Conservation (phyloP, 1,140 invertebrate genomes). For the Oncopeltus fasciatus region DNA sequence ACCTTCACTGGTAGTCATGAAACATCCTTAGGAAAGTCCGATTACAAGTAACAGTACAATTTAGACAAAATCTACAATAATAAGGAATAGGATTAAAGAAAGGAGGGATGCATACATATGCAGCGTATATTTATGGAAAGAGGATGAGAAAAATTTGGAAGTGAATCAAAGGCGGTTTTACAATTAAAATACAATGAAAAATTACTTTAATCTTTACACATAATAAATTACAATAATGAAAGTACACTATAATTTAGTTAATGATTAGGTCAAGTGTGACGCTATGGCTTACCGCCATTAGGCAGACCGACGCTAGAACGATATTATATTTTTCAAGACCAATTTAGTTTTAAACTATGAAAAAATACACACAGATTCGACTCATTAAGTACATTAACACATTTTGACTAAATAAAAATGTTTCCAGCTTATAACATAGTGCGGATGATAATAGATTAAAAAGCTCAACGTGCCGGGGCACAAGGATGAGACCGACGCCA, state of each 20-base stretch:
- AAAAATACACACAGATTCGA: background rate
- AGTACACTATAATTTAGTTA: background rate
- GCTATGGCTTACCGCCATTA: constrained; percentile 8
- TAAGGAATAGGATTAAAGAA: background rate
- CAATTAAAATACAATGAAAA: background rate
- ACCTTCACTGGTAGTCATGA: too few species aligned
- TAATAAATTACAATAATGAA: background rate
- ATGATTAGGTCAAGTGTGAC: background rate
- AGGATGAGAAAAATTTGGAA: constrained; percentile 1
- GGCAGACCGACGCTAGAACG: constrained; percentile 15
- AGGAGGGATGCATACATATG: background rate
- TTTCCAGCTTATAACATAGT: constrained; percentile 7
- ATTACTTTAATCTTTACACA: background rate
- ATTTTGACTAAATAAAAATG: constrained; percentile 1
- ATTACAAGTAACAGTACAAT: background rate
- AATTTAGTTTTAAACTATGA: background rate
- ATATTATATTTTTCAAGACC: background rate
- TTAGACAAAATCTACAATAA: background rate
- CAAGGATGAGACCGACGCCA: constrained; percentile 9
- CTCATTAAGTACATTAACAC: background rate
- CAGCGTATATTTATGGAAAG: background rate
- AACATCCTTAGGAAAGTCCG: too few species aligned
- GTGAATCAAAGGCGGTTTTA: background rate
- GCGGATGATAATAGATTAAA: constrained; percentile 1
- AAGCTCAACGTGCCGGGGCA: background rate